Evolutionary conservation across 2,113 vertebrate species (phyloP).

Genomic region (Osmerus mordax): DNA sequence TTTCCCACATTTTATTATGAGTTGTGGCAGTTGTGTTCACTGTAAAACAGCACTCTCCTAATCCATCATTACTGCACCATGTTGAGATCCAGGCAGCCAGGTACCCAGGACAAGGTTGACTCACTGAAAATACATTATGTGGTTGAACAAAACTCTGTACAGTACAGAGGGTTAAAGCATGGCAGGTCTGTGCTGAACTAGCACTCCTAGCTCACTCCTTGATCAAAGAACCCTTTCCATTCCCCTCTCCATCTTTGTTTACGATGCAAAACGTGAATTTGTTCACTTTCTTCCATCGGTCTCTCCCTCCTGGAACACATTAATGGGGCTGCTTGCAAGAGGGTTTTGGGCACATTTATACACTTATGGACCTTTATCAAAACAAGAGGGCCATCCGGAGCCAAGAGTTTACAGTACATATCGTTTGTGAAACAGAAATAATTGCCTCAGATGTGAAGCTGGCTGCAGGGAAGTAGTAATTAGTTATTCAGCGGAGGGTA

Average conservation of each 20-base stretch:
- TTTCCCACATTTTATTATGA: constrained; percentile 14
- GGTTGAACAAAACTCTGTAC: constrained; percentile 11
- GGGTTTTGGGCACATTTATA: constrained; percentile 65
- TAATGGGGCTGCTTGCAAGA: constrained; percentile 54
- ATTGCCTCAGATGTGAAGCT: constrained; percentile 20
- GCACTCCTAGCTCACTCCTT: constrained; percentile 36
- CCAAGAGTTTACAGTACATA: constrained; percentile 53
- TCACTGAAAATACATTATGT: constrained; percentile 17
- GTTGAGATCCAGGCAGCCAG: constrained; percentile 8
- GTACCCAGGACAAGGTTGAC: constrained; percentile 21
- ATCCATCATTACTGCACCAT: constrained; percentile 17
- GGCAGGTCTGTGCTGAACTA: neutral
- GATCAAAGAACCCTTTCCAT: constrained; percentile 25
- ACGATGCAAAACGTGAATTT: constrained; percentile 55
- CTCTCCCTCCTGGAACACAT: constrained; percentile 63
- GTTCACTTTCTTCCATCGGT: constrained; percentile 56
- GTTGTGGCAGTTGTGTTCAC: neutral
- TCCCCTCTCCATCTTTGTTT: constrained; percentile 44
- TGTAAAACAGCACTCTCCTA: constrained; percentile 7
- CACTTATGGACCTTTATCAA: constrained; percentile 56
- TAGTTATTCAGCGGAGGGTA: constrained; percentile 20
- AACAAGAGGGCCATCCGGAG: constrained; percentile 46
- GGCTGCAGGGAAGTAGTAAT: constrained; percentile 18
- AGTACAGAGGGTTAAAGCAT: constrained; percentile 2
- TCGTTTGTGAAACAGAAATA: constrained; percentile 59